These are phyloP conservation scores for Drosophila melanica DNA, from an alignment of 1,140 invertebrate genomes.

Conservation along the genomic window DNA sequence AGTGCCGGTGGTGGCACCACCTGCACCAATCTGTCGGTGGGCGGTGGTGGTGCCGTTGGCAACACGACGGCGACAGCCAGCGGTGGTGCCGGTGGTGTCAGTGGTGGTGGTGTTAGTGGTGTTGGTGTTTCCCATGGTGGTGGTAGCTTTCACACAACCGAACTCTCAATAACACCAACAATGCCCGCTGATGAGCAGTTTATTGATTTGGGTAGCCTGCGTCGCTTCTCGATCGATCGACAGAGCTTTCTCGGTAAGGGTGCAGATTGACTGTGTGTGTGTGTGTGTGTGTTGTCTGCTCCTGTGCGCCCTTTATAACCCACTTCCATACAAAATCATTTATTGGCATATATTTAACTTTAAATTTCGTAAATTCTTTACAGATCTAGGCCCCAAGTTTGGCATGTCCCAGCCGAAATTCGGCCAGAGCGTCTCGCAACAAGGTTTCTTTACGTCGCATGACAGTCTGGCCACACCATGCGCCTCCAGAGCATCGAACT, in stretches of 20 bases:
- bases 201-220: slow-evolving; percentile 82
- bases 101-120: slow-evolving; percentile 31
- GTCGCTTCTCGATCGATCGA: slow-evolving; percentile 83
- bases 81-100: slow-evolving; percentile 9
- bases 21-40: slow-evolving; percentile 65
- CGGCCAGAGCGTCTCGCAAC: slow-evolving; percentile 85
- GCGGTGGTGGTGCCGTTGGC: slow-evolving; percentile 29
- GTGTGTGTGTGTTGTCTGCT: neutral
- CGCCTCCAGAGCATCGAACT: slow-evolving; percentile 83
- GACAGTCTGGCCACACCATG: slow-evolving; percentile 88
- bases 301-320: neutral
- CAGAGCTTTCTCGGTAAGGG: slow-evolving; percentile 83
- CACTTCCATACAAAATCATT: neutral
- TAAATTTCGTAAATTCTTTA: neutral
- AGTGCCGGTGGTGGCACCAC: slow-evolving; percentile 69
- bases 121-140: slow-evolving; percentile 21
- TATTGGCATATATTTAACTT: neutral
- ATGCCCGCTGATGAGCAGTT: slow-evolving; percentile 78
- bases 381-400: slow-evolving; percentile 88
- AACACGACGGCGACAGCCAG: neutral
- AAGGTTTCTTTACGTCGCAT: slow-evolving; percentile 88
- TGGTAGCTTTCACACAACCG: slow-evolving; percentile 73
- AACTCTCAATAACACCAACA: slow-evolving; percentile 80
- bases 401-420: slow-evolving; percentile 86
- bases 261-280: slow-evolving; percentile 1